These are phyloP conservation scores for Branchipolynoe longqiensis DNA, from an alignment of 2,888 invertebrate species.

Conservation along the genomic window DNA sequence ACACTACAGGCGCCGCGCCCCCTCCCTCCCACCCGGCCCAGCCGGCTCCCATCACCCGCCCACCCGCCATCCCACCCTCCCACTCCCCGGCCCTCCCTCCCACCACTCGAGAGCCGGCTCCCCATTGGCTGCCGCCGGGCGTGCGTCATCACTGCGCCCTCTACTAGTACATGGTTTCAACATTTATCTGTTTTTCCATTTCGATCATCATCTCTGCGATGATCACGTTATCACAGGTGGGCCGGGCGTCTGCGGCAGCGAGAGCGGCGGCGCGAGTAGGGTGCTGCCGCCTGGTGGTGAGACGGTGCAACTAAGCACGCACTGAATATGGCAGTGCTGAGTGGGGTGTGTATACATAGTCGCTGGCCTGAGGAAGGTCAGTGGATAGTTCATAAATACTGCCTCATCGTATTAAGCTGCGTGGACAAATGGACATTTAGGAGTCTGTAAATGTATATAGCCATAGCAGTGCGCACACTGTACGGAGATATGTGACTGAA, in stretches of 20 bases:
- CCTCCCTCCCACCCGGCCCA: not conserved
- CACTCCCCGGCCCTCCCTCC: not conserved
- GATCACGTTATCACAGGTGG: slow-evolving; percentile 38
- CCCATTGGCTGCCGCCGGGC: slow-evolving; percentile 2
- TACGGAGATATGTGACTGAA: too few relatives aligned
- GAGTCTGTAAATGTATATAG: too few relatives aligned
- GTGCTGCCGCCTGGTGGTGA: slow-evolving; percentile 22
- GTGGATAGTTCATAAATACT: too few relatives aligned
- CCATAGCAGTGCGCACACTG: too few relatives aligned
- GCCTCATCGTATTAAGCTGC: too few relatives aligned
- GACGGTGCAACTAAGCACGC: not conserved
- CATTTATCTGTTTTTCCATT: slow-evolving; percentile 51
- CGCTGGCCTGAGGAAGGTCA: too few relatives aligned
- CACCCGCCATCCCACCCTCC: not conserved
- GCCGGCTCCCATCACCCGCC: too few relatives aligned
- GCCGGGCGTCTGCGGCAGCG: not conserved
- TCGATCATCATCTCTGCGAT: slow-evolving; percentile 37
- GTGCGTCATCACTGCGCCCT: slow-evolving; percentile 35
- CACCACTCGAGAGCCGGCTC: not conserved
- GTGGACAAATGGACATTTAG: too few relatives aligned
- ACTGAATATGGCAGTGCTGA: not conserved
- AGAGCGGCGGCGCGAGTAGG: too few relatives aligned
- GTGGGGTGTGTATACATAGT: too few relatives aligned
- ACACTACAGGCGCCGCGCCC: too few relatives aligned
- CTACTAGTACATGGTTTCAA: slow-evolving; percentile 35